Base-by-base conservation (phyloP, 2,797 vertebrate species). In the Cichlasoma orientale region DNA sequence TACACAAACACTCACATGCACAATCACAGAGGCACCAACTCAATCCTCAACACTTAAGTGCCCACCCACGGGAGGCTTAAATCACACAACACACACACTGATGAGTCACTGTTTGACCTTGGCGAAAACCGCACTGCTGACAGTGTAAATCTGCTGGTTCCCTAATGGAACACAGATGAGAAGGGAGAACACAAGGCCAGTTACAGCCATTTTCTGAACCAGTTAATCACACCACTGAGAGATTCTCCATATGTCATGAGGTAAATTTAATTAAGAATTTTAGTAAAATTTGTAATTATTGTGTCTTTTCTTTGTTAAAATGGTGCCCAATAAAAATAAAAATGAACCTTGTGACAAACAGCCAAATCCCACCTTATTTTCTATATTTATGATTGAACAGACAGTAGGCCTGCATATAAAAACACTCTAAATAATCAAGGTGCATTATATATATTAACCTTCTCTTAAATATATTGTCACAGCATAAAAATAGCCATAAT, bases 71-170 rank as follows among this genome's bases (percentile, higher is more conserved):
- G 73, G 74, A 82, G 79, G 56, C 79, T 75, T 80, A 86, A 77
- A 74, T 84, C 63, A 36, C 76, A 86, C 72, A 80, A 83, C 83
- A 85, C 72, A 83, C 63, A 83, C 41, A 19, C 55, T 61, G 75
- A 89, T 84, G 82, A 90, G 83, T 78, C 41, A 36, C 72, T 36
- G 80, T 61, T 77, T 78, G 86, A 89, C 82, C 85, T 92, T 87
- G 85, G 72, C 59, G 31, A 33, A 71, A 84, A 73, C 77, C 2
- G 21, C 33, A 52, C 29, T 83, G 89, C 86, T 92, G 86, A 90
- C 82, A n/a, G 58, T 78, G 68, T 83, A 77, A 79, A 79, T 88
- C 76, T 83, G 57, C 68, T 58, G 78, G 29, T 78, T 89, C 78
- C 38, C 72, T 69, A 69, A 77, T 78, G 74, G 50, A 80, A 54